Percentiles rank a stretch among this genome's conserved stretches.
Evolutionary conservation across 1,140 invertebrate genomes (phyloP).

Genomic region (Diachasmimorpha longicaudata): DNA sequence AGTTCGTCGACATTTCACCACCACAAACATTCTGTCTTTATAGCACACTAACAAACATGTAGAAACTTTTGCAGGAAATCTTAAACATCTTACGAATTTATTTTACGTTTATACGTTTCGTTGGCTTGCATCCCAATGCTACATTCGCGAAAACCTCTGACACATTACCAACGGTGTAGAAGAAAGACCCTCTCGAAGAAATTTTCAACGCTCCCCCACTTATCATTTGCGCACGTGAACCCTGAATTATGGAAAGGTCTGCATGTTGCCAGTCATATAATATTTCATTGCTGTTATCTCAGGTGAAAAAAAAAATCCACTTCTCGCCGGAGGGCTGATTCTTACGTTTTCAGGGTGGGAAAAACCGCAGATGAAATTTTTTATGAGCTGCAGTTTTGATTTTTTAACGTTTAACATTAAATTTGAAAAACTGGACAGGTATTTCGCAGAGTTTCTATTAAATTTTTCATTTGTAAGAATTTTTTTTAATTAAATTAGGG

Average conservation of each 20-base stretch:
- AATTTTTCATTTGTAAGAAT: too few relatives aligned
- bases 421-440: too few relatives aligned
- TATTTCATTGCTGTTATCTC: not conserved
- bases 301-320: not conserved
- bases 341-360: too few relatives aligned
- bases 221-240: not conserved
- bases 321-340: not conserved
- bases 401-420: too few relatives aligned
- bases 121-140: not conserved
- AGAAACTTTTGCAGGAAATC: not conserved
- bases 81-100: not conserved
- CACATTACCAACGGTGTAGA: not conserved
- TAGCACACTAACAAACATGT: not conserved
- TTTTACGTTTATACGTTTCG: constrained; percentile 1
- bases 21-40: not conserved
- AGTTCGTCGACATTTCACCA: constrained; percentile 25
- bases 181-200: not conserved
- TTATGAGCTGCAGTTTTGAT: too few relatives aligned
- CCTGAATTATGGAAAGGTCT: not conserved
- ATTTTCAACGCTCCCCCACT: not conserved
- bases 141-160: not conserved
- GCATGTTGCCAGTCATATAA: not conserved
- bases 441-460: too few relatives aligned
- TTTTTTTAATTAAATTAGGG: too few relatives aligned
- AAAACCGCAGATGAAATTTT: too few relatives aligned